A percentile compares a stretch with the other conserved stretches of the same genome.
These are phyloP conservation scores for Phyllotis vaccarum DNA, from an alignment of 2,797 vertebrate species.

Conservation along the genomic window DNA sequence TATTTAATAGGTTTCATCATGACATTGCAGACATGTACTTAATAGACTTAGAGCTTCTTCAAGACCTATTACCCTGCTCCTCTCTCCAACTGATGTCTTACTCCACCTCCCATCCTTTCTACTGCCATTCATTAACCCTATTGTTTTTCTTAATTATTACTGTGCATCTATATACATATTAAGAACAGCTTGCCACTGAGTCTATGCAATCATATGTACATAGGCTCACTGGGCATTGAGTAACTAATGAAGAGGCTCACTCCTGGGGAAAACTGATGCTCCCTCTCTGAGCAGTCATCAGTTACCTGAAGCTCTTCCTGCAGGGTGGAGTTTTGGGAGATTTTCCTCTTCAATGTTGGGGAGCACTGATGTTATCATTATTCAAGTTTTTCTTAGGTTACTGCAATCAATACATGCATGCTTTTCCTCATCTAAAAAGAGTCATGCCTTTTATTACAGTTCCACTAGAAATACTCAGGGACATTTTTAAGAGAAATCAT, in stretches of 20 bases:
- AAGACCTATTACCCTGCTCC: neutral
- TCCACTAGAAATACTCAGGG: slow-evolving; percentile 17
- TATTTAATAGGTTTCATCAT: neutral
- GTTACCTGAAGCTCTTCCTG: neutral
- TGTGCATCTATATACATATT: neutral
- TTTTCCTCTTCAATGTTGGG: neutral
- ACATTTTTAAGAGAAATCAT: neutral
- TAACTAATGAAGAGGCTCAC: neutral
- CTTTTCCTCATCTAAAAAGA: slow-evolving; percentile 55
- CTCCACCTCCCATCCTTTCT: neutral
- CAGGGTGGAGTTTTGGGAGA: neutral
- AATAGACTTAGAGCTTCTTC: neutral
- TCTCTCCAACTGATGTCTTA: neutral
- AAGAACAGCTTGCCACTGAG: neutral
- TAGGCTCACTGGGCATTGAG: neutral
- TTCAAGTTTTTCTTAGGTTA: neutral
- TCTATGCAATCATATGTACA: neutral
- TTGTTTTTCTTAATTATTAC: neutral
- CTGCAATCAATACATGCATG: neutral
- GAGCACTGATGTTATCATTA: neutral
- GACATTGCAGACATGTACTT: neutral
- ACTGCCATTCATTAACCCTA: neutral
- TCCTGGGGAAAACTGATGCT: too few species aligned
- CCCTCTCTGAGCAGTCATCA: neutral
- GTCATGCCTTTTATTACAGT: neutral